Conservation (phyloP, 2,888 invertebrate species). For the Synergus umbraculus region DNA sequence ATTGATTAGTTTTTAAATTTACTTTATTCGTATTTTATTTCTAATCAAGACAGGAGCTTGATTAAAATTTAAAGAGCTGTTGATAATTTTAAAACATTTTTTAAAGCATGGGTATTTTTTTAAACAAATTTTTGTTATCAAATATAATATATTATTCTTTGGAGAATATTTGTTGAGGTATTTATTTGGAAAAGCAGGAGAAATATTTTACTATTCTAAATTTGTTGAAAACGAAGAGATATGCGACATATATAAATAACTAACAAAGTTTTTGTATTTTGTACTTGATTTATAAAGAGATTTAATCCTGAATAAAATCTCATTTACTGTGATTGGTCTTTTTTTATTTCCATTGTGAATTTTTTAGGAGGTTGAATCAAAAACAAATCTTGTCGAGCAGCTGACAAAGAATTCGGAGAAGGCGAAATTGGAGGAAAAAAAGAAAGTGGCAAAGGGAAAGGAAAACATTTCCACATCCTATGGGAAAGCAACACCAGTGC, state of each 20-base stretch:
- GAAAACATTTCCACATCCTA: constrained; percentile 77
- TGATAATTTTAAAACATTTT: neutral
- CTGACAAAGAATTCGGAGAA: constrained; percentile 77
- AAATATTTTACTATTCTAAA: constrained; percentile 16
- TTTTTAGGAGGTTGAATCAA: constrained; percentile 65
- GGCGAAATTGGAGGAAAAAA: constrained; percentile 72
- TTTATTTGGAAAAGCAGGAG: neutral
- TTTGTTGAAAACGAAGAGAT: neutral
- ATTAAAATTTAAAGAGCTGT: neutral
- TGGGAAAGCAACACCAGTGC: constrained; percentile 55
- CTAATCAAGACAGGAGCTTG: neutral
- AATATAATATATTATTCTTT: neutral
- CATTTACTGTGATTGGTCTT: constrained; percentile 24
- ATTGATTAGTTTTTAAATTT: neutral
- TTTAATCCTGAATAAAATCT: constrained; percentile 32
- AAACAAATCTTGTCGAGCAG: constrained; percentile 63
- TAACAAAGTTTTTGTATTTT: constrained; percentile 8
- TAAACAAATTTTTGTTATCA: neutral
- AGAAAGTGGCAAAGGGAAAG: constrained; percentile 75
- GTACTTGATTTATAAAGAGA: neutral
- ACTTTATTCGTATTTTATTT: neutral
- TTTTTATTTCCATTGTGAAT: constrained; percentile 47
- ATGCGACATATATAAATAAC: constrained; percentile 11
- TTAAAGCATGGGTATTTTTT: neutral
- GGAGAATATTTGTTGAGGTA: neutral